Evolutionary conservation across 2,113 vertebrate species (phyloP).

Genomic region (Rynchops niger): DNA sequence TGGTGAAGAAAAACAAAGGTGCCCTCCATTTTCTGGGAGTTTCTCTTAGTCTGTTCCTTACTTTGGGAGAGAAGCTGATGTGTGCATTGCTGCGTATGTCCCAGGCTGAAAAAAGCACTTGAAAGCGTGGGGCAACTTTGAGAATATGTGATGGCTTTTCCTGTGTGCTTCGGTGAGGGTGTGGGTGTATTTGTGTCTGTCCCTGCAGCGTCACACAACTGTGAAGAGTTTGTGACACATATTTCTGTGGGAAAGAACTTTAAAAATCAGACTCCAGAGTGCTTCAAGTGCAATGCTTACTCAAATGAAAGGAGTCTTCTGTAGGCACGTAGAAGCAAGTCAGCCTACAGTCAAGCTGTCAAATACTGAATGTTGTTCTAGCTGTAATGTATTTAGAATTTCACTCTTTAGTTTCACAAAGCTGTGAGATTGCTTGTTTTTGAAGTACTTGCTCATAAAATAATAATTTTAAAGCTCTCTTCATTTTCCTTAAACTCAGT

Average conservation of each 20-base stretch:
- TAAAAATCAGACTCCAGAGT: neutral
- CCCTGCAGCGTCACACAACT: neutral
- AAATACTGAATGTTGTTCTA: neutral
- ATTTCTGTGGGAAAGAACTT: neutral
- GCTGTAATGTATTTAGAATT: neutral
- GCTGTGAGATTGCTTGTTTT: neutral
- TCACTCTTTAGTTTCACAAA: neutral
- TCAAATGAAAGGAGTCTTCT: neutral
- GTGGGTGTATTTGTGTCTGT: neutral
- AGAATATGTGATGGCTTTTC: neutral
- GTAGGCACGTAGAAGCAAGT: neutral
- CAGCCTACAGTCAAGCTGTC: neutral
- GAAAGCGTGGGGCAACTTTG: accelerated
- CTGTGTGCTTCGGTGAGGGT: neutral
- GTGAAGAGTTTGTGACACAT: no score
- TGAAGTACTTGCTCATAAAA: neutral
- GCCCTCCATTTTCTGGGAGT: neutral
- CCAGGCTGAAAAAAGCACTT: neutral
- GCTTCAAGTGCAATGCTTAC: neutral
- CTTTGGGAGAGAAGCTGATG: neutral
- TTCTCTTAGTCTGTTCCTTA: neutral
- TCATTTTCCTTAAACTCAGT: neutral
- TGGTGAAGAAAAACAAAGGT: neutral
- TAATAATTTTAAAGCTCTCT: neutral
- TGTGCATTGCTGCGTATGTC: neutral